These are phyloP conservation scores for Drosophila kurseongensis DNA, from an alignment of 1,140 invertebrate genomes.

Conservation along the genomic window DNA sequence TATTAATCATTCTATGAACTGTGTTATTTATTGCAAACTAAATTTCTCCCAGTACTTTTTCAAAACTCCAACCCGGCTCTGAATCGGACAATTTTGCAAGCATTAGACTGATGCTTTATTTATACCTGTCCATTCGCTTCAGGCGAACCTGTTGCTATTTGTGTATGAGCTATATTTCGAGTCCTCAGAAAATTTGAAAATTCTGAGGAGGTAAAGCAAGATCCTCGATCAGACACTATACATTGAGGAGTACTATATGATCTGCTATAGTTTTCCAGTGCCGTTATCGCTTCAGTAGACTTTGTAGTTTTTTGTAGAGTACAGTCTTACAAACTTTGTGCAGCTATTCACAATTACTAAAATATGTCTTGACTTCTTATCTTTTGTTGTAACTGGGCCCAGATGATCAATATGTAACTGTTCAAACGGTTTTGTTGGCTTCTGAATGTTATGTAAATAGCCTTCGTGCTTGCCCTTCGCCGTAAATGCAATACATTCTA, in stretches of 20 bases:
- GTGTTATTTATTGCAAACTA: constrained; percentile 6
- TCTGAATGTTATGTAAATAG: neutral
- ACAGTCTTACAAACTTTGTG: constrained; percentile 3
- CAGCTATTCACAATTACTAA: neutral
- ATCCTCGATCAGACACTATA: neutral
- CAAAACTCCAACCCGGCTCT: neutral
- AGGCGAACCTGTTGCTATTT: neutral
- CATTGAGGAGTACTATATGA: neutral
- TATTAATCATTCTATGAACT: constrained; percentile 3
- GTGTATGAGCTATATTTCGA: neutral
- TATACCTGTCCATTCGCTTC: neutral
- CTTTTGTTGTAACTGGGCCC: too few species aligned
- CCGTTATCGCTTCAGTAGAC: neutral
- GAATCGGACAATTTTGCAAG: too few species aligned
- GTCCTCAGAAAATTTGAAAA: neutral
- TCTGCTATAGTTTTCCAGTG: neutral
- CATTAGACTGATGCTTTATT: neutral
- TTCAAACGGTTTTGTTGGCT: neutral
- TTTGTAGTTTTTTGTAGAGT: constrained; percentile 1
- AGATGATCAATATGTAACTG: neutral
- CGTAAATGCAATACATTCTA: neutral
- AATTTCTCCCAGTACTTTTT: constrained; percentile 3
- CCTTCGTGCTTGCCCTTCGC: neutral
- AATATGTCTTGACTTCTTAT: neutral
- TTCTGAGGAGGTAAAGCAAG: neutral